Evolutionary conservation across 1,140 invertebrate species (phyloP), one percentile per base, ranked within the genome.

Genomic region (Trigoniulus corallinus): DNA sequence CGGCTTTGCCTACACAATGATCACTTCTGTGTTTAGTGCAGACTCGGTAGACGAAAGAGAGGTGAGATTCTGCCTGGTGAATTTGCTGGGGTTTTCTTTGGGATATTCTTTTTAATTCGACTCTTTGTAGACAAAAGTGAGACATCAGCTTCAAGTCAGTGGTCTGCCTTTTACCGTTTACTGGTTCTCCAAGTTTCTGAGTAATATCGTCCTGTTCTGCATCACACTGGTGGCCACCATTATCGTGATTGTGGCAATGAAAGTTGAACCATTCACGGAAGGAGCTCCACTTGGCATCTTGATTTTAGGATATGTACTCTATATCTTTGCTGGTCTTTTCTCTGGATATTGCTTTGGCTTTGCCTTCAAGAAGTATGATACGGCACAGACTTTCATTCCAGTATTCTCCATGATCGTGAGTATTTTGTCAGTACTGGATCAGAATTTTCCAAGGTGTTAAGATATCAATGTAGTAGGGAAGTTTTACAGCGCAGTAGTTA

Each of bases 1-100:
- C 59, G 84, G 82, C 12, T 79, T 86, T 75, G 78, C 81, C 45
- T 84, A 86, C 59, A 76, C 80, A 1, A 62, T 84, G 40, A 74
- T 86, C 29, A 79, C 84, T 0, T 76, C 84, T 45, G 80, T 78
- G 29, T 69, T 88, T 55, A 79, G 78, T 12, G 75, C 83, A n/a
- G 81, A 84, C 51, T 77, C 87, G 66, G 84, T 88, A 1, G 78
- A 82, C 59, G 85, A 88, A 67, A 71, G 83, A 64, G 81, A 88
- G 74, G 85, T 88, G 68, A 64, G 56, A 34, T 39, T 1, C 20
- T 34, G 15, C 15, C 15, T 34, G 15, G 7, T 7, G 7, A 7
- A 7, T 34, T 34, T 7, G 29, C 15, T 7, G 15, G 7, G 7
- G 15, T 7, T 34, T 7, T 34, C 15, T 7, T 7, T 34, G 7